Percentiles rank a stretch among this genome's conserved stretches.
Conservation (phyloP, 1,140 invertebrate species). For the Homarus americanus region DNA sequence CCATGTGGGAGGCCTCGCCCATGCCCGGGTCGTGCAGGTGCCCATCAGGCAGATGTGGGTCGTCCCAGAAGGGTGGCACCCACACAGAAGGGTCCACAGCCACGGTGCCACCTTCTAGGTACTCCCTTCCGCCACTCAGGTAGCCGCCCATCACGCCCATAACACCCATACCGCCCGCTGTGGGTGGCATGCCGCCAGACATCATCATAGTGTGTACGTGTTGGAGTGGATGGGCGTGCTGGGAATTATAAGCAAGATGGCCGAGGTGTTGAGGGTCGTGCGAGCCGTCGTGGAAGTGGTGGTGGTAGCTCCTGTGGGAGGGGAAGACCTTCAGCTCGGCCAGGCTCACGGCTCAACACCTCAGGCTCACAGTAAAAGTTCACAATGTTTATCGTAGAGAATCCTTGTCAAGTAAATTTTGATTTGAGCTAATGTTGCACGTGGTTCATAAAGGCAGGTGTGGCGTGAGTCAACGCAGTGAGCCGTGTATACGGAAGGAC, state of each 20-base stretch:
- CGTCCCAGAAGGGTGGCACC: constrained; percentile 67
- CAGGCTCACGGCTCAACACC: neutral
- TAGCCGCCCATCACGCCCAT: constrained; percentile 61
- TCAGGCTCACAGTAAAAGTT: too few species aligned
- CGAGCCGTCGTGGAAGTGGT: neutral
- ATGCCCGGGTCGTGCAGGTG: constrained; percentile 58
- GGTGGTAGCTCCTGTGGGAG: neutral
- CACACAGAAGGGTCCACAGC: constrained; percentile 58
- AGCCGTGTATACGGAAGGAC: neutral
- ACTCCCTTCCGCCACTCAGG: constrained; percentile 50
- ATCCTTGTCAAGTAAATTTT: too few species aligned
- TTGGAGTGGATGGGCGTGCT: neutral
- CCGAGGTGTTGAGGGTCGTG: neutral
- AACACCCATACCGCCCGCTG: constrained; percentile 59
- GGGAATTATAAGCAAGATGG: neutral
- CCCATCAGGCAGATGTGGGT: constrained; percentile 48
- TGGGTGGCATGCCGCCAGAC: constrained; percentile 67
- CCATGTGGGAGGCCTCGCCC: constrained; percentile 60
- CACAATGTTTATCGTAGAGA: too few species aligned
- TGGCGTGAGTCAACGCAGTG: too few species aligned
- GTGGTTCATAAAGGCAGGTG: too few species aligned
- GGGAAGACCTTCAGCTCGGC: neutral
- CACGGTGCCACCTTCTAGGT: constrained; percentile 49
- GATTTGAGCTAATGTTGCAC: too few species aligned
- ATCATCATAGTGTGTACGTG: constrained; percentile 60